Evolutionary conservation across 2,113 vertebrate genomes (phyloP).

Genomic region (Mesoclemmys tuberculata): DNA sequence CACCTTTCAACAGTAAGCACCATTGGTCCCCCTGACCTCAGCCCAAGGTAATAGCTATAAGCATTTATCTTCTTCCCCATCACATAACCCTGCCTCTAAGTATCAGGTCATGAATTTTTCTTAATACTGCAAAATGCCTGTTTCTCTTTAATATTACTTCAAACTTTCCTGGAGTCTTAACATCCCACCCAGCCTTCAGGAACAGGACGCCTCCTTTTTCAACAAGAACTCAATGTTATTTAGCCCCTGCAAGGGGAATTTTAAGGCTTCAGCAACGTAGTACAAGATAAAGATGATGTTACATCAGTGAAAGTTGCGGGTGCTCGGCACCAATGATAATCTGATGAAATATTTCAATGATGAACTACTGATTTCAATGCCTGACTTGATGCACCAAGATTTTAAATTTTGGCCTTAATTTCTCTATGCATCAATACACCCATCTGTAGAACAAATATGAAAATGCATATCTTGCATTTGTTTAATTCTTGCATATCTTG

Average conservation of each 20-base stretch:
- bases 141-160: neutral
- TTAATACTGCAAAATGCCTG: neutral
- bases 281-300: neutral
- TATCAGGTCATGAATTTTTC: rapidly evolving
- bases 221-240: neutral
- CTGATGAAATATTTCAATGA: neutral
- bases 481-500: neutral
- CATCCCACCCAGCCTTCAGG: neutral
- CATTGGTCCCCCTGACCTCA: conserved; percentile 79
- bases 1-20: conserved; percentile 75
- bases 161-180: neutral
- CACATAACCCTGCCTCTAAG: neutral
- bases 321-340: neutral
- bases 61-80: neutral
- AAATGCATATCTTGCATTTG: neutral
- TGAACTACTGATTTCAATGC: neutral
- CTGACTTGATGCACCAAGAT: neutral
- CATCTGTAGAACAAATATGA: neutral
- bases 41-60: conserved; percentile 77
- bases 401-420: neutral
- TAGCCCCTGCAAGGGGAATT: neutral
- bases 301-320: neutral
- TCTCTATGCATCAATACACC: neutral
- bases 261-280: neutral
- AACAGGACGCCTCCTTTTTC: neutral